Conservation (phyloP, 2,888 invertebrate genomes). For the Dryomyza anilis region DNA sequence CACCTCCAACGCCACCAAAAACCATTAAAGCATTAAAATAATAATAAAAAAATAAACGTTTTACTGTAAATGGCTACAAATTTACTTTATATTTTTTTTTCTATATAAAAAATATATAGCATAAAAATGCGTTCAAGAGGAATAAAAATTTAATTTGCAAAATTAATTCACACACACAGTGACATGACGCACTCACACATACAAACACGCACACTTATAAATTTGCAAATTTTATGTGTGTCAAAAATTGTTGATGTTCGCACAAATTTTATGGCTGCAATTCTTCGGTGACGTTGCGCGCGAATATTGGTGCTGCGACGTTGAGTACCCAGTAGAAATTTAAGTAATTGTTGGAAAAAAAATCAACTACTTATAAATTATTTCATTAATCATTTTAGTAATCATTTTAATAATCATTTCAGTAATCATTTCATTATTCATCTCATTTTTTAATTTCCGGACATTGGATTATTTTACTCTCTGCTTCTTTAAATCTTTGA, state of each 20-base stretch:
- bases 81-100: neutral
- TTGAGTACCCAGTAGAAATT: no score
- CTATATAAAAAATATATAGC: neutral
- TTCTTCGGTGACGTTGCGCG: no score
- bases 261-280: no score
- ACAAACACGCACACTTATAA: neutral
- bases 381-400: no score
- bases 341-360: no score
- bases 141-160: slow-evolving; percentile 1
- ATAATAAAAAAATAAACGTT: neutral
- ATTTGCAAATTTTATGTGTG: slow-evolving; percentile 7
- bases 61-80: neutral
- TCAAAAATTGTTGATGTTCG: neutral
- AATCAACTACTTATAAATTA: no score
- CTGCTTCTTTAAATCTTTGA: no score
- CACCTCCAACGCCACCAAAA: neutral
- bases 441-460: no score
- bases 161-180: neutral
- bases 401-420: no score
- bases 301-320: no score
- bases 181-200: neutral
- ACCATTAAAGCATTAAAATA: neutral
- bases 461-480: no score
- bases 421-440: no score
- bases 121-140: neutral